Evolutionary conservation across 2,888 invertebrate species (phyloP), one percentile per base, ranked within the genome.

Genomic region (Caenorhabditis angaria): DNA sequence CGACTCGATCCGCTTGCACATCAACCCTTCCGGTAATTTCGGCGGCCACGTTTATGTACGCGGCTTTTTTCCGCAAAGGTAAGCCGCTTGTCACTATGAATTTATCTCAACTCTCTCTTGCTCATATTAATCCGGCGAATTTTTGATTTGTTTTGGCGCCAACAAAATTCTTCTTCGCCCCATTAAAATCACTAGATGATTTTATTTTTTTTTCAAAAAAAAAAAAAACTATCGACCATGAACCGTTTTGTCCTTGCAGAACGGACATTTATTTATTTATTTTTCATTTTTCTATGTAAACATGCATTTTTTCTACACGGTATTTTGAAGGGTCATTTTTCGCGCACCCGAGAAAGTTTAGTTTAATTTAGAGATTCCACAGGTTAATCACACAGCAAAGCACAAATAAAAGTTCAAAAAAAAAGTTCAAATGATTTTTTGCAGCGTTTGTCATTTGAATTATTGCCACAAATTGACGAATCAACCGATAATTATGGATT

Each of bases 41-140:
- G 67, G 71, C 18, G 86, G 86, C 2, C 86, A 86, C 68, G 80
- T 86, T 20, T 86, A 86, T 61, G 84, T 86, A 3, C 83, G 83
- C 61, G 86, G 83, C 18, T 86, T 84, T 67, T 85, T 85, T 65
- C 67, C 70, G 4, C 68, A 73, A 65, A 69, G 66, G 78, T 78
- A 22, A 65, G 77, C 65, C 4, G 20, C 24, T 35, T 32, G 56
- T 60, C 63, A 63, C 60, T 63, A 5, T 8, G 6, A 29, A 62
- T 32, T 32, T 32, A 32, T 32, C 32, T 8, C 32, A 32, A 32
- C 32, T 32, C 6, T 32, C 32, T 32, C 32, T 32, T n/a, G n/a
- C n/a, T n/a, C n/a, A n/a, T n/a, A n/a, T n/a, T n/a, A n/a, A n/a
- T n/a, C n/a, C n/a, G n/a, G n/a, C n/a, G n/a, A n/a, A n/a, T n/a